phyloP scores from a whole-genome alignment of 2,113 vertebrate species.

The Nettapus auritus region DNA sequence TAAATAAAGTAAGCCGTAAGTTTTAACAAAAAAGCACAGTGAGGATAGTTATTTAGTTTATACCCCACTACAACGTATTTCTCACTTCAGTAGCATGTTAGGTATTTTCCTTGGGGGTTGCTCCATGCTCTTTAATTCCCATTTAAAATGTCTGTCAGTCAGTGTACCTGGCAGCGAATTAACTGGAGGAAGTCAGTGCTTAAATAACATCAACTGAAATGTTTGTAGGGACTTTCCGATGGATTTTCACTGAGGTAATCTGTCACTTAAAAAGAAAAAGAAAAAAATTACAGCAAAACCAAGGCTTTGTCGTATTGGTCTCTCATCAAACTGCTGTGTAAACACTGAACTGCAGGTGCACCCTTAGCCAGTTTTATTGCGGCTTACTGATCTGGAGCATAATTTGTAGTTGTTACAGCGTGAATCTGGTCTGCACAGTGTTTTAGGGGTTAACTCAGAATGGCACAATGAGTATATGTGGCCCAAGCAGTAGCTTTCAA shows the following conservation, averaged over 20 bases:
- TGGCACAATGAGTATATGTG: neutral
- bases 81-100: neutral
- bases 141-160: neutral
- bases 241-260: neutral
- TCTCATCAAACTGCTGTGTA: neutral
- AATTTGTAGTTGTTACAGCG: rapidly evolving
- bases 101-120: neutral
- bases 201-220: neutral
- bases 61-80: neutral
- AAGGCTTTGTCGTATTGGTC: neutral
- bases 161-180: neutral
- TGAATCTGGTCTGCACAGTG: neutral
- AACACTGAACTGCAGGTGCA: neutral
- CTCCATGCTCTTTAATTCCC: neutral
- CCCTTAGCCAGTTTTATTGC: neutral
- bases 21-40: neutral
- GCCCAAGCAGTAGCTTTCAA: neutral
- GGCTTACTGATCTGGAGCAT: neutral
- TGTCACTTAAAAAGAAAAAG: too few species aligned
- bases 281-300: neutral
- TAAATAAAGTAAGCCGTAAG: neutral
- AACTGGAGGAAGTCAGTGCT: neutral
- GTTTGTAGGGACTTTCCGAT: neutral
- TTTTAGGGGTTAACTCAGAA: neutral
- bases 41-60: neutral